Percentiles rank a stretch among this genome's conserved stretches.
Conservation (phyloP, 2,888 invertebrate genomes). For the Leptinotarsa rubiginosa region DNA sequence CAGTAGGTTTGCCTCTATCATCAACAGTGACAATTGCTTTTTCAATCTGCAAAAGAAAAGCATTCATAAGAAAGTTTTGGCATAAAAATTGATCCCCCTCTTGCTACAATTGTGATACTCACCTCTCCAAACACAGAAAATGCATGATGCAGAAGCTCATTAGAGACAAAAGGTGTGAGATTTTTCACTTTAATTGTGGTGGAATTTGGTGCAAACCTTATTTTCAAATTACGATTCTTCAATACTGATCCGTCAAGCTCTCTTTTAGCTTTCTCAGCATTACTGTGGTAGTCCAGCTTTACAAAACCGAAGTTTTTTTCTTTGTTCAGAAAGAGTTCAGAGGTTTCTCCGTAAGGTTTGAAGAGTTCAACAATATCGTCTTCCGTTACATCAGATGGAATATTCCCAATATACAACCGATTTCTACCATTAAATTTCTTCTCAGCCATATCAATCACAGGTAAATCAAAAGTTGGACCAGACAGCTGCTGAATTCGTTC, state of each 20-base stretch:
- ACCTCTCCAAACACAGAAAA: constrained; percentile 90
- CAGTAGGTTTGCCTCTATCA: constrained; percentile 95
- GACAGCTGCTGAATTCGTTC: constrained; percentile 58
- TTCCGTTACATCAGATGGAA: constrained; percentile 89
- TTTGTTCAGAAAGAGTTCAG: constrained; percentile 92
- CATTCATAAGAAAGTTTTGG: not conserved
- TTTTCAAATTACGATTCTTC: constrained; percentile 87
- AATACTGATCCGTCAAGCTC: constrained; percentile 90
- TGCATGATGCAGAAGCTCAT: constrained; percentile 90
- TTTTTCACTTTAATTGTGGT: constrained; percentile 94
- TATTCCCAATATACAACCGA: constrained; percentile 90
- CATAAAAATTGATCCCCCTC: not conserved
- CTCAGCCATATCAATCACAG: constrained; percentile 78
- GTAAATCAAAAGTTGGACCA: constrained; percentile 85
- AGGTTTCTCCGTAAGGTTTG: constrained; percentile 88
- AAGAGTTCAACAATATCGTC: constrained; percentile 90
- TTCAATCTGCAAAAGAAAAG: constrained; percentile 68
- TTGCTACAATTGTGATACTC: constrained; percentile 18
- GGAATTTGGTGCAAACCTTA: constrained; percentile 95
- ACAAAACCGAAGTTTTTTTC: constrained; percentile 98
- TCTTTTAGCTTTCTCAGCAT: constrained; percentile 94
- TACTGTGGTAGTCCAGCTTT: constrained; percentile 89
- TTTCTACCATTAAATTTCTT: constrained; percentile 93
- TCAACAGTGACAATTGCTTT: constrained; percentile 94
- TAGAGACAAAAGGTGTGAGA: constrained; percentile 91